Evolutionary conservation across 2,113 vertebrate species (phyloP).

Genomic region (Chascanopsetta lugubris): DNA sequence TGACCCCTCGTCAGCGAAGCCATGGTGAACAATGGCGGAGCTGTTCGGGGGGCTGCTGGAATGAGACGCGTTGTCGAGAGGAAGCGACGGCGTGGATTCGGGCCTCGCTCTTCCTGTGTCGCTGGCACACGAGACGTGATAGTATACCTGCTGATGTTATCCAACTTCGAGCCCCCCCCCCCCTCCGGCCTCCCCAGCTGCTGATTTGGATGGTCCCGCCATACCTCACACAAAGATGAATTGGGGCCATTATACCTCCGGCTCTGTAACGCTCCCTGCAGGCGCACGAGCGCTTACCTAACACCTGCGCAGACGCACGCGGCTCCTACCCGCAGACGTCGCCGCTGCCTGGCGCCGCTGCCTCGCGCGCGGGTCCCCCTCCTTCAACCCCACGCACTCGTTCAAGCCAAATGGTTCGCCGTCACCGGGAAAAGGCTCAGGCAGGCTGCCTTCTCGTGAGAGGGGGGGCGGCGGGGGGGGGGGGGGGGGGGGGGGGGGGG

Average conservation of each 20-base stretch:
- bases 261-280: slow-evolving; percentile 58
- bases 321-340: slow-evolving; percentile 27
- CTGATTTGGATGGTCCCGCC: slow-evolving; percentile 59
- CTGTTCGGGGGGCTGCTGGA: slow-evolving; percentile 23
- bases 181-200: slow-evolving; percentile 51
- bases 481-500: no score
- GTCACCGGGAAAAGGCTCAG: slow-evolving; percentile 46
- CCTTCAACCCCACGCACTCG: slow-evolving; percentile 23
- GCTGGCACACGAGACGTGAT: slow-evolving; percentile 47
- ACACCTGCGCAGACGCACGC: slow-evolving; percentile 35
- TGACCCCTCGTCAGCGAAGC: background rate
- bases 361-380: slow-evolving; percentile 6
- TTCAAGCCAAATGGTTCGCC: slow-evolving; percentile 52
- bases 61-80: slow-evolving; percentile 29
- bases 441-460: slow-evolving; percentile 34
- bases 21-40: slow-evolving; percentile 38
- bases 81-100: slow-evolving; percentile 23
- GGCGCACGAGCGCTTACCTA: slow-evolving; percentile 38
- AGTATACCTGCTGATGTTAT: slow-evolving; percentile 67
- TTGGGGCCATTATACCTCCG: slow-evolving; percentile 65
- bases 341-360: slow-evolving; percentile 7
- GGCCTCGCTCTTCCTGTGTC: slow-evolving; percentile 42
- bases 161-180: slow-evolving; percentile 35
- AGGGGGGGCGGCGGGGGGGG: no score
- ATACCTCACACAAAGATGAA: slow-evolving; percentile 72